Percentiles rank a stretch among this genome's conserved stretches.
Evolutionary conservation across 2,797 vertebrate species (phyloP).

Genomic region (Bovichtus diacanthus): DNA sequence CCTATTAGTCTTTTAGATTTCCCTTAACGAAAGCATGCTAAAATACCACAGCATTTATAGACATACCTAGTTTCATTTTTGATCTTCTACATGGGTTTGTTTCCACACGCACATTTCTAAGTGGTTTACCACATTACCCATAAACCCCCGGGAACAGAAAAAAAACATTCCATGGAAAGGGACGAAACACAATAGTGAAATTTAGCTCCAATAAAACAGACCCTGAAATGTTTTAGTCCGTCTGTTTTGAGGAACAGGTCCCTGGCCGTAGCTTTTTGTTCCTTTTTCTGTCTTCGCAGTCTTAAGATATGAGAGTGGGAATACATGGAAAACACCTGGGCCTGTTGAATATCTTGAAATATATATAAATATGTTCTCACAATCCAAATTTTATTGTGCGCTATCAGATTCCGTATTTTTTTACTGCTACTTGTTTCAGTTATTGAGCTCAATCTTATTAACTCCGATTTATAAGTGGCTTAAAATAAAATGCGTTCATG

Average conservation of each 20-base stretch:
- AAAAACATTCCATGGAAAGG: constrained; percentile 60
- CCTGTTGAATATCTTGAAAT: constrained; percentile 1
- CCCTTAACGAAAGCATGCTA: constrained; percentile 33
- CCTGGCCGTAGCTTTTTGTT: constrained; percentile 39
- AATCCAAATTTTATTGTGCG: not conserved
- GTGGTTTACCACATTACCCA: constrained; percentile 69
- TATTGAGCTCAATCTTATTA: not conserved
- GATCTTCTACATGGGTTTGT: constrained; percentile 54
- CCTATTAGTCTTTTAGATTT: constrained; percentile 43
- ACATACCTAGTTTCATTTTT: constrained; percentile 66
- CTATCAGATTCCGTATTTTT: not conserved
- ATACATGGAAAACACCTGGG: constrained; percentile 47
- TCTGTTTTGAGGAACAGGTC: constrained; percentile 47
- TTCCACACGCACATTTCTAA: constrained; percentile 69
- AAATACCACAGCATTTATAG: constrained; percentile 62
- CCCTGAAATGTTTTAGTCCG: constrained; percentile 40
- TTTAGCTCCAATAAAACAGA: constrained; percentile 64
- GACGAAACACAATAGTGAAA: constrained; percentile 67
- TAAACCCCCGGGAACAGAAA: constrained; percentile 69
- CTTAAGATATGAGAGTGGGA: constrained; percentile 25
- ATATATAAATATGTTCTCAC: constrained; percentile 10
- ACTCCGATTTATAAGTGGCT: not conserved
- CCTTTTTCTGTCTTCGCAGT: constrained; percentile 4
- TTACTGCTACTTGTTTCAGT: not conserved
- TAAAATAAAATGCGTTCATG: not conserved